These are phyloP conservation scores for Sciurus vulgaris DNA, from an alignment of 2,797 vertebrate species.

Conservation along the genomic window DNA sequence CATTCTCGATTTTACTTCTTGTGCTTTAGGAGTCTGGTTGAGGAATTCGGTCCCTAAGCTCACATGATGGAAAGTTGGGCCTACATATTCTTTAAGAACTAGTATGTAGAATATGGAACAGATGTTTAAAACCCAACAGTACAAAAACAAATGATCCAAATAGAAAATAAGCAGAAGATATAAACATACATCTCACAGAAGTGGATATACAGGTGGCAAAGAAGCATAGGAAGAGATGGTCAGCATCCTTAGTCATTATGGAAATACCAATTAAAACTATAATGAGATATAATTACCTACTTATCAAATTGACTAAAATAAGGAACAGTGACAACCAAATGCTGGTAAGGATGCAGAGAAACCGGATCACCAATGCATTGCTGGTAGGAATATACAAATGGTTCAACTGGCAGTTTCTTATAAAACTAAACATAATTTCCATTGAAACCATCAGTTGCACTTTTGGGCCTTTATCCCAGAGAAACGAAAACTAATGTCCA, in stretches of 20 bases:
- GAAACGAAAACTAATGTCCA: background rate
- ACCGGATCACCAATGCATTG: background rate
- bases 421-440: background rate
- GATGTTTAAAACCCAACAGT: background rate
- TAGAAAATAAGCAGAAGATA: background rate
- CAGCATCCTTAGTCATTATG: background rate
- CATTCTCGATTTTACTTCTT: no score
- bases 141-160: background rate
- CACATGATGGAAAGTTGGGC: no score
- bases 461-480: background rate
- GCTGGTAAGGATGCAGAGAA: background rate
- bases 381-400: background rate
- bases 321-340: background rate
- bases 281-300: background rate
- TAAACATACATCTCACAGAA: background rate
- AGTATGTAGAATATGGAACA: background rate
- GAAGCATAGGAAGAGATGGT: no score
- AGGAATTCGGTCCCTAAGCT: no score
- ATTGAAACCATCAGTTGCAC: background rate
- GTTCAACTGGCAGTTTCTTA: background rate
- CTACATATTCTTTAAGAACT: background rate
- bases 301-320: background rate
- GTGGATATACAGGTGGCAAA: background rate
- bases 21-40: no score
- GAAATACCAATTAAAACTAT: background rate